phyloP scores from a whole-genome alignment of 2,113 vertebrate genomes.

The Excalfactoria chinensis region DNA sequence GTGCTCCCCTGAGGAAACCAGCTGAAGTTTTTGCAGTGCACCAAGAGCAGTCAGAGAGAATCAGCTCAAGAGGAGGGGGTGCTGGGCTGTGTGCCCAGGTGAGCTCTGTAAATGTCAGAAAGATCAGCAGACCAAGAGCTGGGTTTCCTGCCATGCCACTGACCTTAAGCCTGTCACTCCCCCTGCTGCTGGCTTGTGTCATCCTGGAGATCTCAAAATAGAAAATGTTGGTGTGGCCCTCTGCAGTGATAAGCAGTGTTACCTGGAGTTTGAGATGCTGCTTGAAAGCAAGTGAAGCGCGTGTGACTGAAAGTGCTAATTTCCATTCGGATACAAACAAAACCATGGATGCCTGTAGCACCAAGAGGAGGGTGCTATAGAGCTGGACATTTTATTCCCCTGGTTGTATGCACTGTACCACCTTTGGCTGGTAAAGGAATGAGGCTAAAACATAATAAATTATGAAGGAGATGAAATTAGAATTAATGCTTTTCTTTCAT shows the following conservation, averaged over 20 bases:
- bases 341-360: not conserved
- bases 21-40: not conserved
- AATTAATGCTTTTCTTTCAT: not conserved
- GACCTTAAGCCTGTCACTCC: not conserved
- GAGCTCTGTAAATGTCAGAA: not conserved
- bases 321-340: not conserved
- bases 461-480: not conserved
- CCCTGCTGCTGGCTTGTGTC: not conserved
- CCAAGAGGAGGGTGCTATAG: not conserved
- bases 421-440: not conserved
- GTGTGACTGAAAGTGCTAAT: not conserved
- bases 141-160: not conserved
- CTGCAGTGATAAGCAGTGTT: not conserved
- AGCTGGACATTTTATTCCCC: not conserved
- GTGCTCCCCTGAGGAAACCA: not conserved
- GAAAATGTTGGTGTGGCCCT: not conserved
- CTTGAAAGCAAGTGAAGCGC: not conserved
- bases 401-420: not conserved
- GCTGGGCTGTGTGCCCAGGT: accelerated
- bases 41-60: not conserved
- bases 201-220: not conserved
- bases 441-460: not conserved
- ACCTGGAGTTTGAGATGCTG: not conserved
- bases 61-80: not conserved
- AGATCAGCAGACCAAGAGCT: not conserved